Conservation (phyloP, 2,113 vertebrate genomes). For the Pandion haliaetus region DNA sequence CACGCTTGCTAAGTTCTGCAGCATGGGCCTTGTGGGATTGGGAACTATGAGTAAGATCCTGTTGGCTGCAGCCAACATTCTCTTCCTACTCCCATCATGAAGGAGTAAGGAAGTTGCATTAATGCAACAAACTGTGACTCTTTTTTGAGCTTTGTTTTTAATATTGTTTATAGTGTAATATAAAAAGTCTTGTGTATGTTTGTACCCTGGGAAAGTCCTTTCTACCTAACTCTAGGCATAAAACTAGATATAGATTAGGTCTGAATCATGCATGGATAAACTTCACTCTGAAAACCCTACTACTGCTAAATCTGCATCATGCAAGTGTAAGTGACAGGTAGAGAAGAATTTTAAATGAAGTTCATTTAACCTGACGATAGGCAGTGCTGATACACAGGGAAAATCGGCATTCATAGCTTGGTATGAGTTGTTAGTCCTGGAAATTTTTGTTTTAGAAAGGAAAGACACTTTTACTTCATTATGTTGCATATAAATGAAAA, state of each 20-base stretch:
- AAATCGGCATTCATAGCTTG: neutral
- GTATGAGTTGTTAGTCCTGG: neutral
- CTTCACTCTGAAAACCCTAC: neutral
- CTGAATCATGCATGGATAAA: neutral
- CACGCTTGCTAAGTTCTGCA: neutral
- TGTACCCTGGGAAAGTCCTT: neutral
- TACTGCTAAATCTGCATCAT: neutral
- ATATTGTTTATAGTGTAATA: neutral
- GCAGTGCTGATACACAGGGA: neutral
- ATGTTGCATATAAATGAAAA: slow-evolving; percentile 35
- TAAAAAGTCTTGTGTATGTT: neutral
- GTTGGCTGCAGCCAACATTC: neutral
- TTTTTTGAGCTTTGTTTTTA: neutral
- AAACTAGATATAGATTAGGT: neutral
- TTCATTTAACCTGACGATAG: neutral
- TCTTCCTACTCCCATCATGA: neutral
- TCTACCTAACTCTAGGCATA: neutral
- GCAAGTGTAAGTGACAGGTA: neutral
- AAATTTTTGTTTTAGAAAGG: neutral
- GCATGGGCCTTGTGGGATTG: neutral
- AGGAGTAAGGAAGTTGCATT: neutral
- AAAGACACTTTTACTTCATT: neutral
- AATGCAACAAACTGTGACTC: neutral
- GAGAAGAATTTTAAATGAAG: neutral
- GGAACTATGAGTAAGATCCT: rapidly evolving